Percentiles rank a stretch among this genome's conserved stretches.
Evolutionary conservation across 2,113 vertebrate species (phyloP).

Genomic region (Mystacornis crossleyi): DNA sequence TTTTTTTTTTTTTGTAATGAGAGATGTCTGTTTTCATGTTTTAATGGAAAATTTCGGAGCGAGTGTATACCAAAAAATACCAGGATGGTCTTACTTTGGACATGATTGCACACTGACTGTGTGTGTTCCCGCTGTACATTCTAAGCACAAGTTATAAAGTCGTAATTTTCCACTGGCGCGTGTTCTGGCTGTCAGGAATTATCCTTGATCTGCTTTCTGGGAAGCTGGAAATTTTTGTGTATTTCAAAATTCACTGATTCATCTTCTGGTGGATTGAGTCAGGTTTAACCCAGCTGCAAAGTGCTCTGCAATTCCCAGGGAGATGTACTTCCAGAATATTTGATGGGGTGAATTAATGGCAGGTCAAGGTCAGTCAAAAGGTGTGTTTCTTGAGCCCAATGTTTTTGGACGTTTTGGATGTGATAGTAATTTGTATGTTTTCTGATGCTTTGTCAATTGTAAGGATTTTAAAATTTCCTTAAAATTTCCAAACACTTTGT

Average conservation of each 20-base stretch:
- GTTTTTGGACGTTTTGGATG: background rate
- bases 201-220: background rate
- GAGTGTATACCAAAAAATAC: background rate
- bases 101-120: no score
- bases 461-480: background rate
- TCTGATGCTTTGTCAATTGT: background rate
- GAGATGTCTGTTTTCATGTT: background rate
- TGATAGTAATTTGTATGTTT: rapidly evolving
- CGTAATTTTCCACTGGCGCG: background rate
- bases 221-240: background rate
- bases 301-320: background rate
- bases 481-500: background rate
- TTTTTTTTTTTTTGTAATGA: background rate
- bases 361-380: background rate
- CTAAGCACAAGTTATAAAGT: background rate
- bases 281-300: background rate
- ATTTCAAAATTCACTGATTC: background rate
- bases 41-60: background rate
- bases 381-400: background rate
- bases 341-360: background rate
- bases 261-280: background rate
- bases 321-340: background rate
- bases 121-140: background rate
- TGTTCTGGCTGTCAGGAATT: background rate
- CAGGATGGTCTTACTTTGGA: background rate